Conservation (phyloP, 1,140 invertebrate genomes). For the Hylaeus anthracinus region DNA sequence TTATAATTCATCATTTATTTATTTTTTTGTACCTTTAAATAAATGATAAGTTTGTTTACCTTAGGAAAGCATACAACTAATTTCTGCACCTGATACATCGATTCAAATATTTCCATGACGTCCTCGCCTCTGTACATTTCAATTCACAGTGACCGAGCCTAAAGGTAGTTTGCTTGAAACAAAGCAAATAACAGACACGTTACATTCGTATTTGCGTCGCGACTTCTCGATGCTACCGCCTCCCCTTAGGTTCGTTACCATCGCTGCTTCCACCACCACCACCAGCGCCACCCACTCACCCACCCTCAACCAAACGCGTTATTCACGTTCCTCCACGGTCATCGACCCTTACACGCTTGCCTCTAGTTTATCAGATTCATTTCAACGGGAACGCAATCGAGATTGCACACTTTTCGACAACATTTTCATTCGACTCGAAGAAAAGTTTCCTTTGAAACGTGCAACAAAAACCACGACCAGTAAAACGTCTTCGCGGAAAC, state of each 20-base stretch:
- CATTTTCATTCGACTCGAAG: too few relatives aligned
- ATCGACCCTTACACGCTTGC: slow-evolving; percentile 26
- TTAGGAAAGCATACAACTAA: too few relatives aligned
- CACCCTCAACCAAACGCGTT: slow-evolving; percentile 22
- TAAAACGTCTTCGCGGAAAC: background rate
- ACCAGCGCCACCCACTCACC: background rate
- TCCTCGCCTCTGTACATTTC: too few relatives aligned
- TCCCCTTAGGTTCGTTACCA: slow-evolving; percentile 2
- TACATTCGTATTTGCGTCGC: background rate
- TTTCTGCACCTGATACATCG: too few relatives aligned
- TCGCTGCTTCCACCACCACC: background rate
- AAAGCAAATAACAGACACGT: background rate
- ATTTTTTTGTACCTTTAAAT: too few relatives aligned
- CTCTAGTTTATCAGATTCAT: background rate
- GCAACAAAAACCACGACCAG: too few relatives aligned
- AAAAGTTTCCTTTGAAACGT: too few relatives aligned
- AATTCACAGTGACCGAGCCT: too few relatives aligned
- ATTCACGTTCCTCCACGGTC: slow-evolving; percentile 31
- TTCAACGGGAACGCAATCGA: background rate
- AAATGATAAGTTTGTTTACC: too few relatives aligned
- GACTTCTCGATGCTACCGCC: slow-evolving; percentile 17
- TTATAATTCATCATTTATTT: too few relatives aligned
- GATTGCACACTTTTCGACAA: background rate
- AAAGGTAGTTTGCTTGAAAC: too few relatives aligned
- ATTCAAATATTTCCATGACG: too few relatives aligned